phyloP scores from a whole-genome alignment of 2,113 vertebrate species.

The Cricetomys ansorgei region DNA sequence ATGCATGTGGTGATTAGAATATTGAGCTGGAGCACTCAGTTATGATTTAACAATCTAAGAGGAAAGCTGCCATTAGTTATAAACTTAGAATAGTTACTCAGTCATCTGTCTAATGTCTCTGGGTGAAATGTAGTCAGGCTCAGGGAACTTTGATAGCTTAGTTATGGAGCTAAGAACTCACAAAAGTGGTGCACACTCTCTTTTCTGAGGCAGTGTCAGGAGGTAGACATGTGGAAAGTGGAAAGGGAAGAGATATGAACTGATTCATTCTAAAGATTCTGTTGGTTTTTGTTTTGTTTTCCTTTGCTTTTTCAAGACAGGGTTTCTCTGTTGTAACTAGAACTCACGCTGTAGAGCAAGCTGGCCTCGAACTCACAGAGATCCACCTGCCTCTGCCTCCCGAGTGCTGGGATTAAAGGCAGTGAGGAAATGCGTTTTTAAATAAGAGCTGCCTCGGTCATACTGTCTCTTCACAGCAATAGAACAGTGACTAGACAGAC shows the following conservation, averaged over 20 bases:
- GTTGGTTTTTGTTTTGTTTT: too few species aligned
- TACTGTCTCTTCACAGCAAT: too few species aligned
- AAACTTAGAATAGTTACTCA: constrained; percentile 43
- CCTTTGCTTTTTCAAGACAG: too few species aligned
- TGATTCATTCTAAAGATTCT: neutral
- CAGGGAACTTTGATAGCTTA: neutral
- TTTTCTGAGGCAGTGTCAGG: neutral
- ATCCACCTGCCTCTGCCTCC: too few species aligned
- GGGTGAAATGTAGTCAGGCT: constrained; percentile 3
- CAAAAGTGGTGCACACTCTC: neutral
- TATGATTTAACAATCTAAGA: constrained; percentile 55
- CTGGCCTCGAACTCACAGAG: too few species aligned
- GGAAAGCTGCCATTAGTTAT: constrained; percentile 32
- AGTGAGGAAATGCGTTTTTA: too few species aligned
- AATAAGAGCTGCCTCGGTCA: too few species aligned
- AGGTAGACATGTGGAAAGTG: neutral
- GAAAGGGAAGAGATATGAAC: neutral
- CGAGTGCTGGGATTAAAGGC: too few species aligned
- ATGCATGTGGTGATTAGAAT: constrained; percentile 38
- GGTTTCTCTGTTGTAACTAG: too few species aligned
- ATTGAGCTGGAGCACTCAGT: neutral
- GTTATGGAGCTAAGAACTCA: neutral
- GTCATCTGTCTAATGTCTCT: constrained; percentile 24
- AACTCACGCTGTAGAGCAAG: too few species aligned
- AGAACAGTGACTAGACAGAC: too few species aligned